Base-by-base conservation (phyloP, 2,113 vertebrate species). In the Chaenocephalus aceratus region DNA sequence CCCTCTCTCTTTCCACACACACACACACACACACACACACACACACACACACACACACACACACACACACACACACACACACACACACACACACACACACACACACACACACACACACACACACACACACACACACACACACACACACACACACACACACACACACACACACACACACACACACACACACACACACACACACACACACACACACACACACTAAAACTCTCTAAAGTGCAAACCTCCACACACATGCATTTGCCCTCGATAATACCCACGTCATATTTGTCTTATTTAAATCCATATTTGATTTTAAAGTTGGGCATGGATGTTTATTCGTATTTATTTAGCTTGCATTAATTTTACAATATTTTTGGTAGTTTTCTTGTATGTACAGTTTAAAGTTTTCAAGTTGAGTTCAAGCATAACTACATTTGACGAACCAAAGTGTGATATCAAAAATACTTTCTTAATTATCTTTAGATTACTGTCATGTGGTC, bases 1-100 rank as follows among this genome's bases (percentile, higher is more conserved):
- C 85, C 82, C 80, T 71, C 81, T 85, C 75, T 58, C 66, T 59
- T 73, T 62, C 26, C 75, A 68, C 73, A 72, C 64, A 80, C 72
- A 46, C 60, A 26, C n/a, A 41, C 36, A 69, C 60, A 61, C 36
- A 67, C 15, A 68, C 36, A 30, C 30, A 30, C 30, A 30, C 30
- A 30, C 30, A 30, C 30, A 30, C 30, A 4, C 3, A 30, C 30
- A 30, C 26, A 30, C 26, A 30, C 26, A 30, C 26, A 30, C 26
- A 30, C 26, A 30, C 26, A 30, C 26, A 30, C 26, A 30, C 26
- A 30, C 26, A 30, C 26, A 30, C 26, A 30, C 26, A 30, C 26
- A 30, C 26, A 30, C 26, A 30, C 26, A 30, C 26, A 30, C 26
- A 30, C 26, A 30, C 26, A 30, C 26, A 26, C 26, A 26, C 26